Base-by-base conservation (phyloP, 1,140 invertebrate species). In the Pentalonia nigronervosa region DNA sequence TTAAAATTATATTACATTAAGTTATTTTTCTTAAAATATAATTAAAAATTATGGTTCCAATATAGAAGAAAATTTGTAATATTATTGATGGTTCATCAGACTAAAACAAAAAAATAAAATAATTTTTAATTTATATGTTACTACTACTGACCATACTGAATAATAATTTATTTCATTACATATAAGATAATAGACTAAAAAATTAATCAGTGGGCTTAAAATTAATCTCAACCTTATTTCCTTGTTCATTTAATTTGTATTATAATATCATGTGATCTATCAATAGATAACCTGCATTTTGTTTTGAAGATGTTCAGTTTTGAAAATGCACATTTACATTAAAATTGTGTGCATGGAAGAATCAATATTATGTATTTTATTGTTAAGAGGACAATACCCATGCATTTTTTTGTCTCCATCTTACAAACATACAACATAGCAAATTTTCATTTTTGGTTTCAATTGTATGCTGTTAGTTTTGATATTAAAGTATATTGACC, bases 91-190 rank as follows among this genome's bases (percentile, higher is more conserved):
- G 25, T 45, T 60, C 89, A 30, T 60, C 53, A 45, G 89, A 90
- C 89, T 90, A 90, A 90, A 90, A 88, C 20, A 93, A 87, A 90
- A 50, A 53, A 47, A 94, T 25, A 91, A 87, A 89, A 90, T 41
- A 56, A 41, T 25, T 41, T 89, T 20, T 36, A 53, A 53, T 89
- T 21, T 53, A 53, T 34, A 47, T 88, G 11, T 30, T 48, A 47
- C 7, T 48, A 47, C 7, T 25, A 36, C 41, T 41, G 41, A 41
- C 41, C 41, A 41, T 23, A 2, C 45, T 45, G n/a, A 67, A 67
- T 67, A n/a, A 67, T 30, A 14, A n/a, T 67, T 30, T 9, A n/a
- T 67, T 67, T 67, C 60, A 67, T 67, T 67, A 30, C 11, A 67
- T 67, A 67, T 67, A 67, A 67, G 9, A 67, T n/a, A 67, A 41